Evolutionary conservation across 2,797 vertebrate genomes (phyloP), one percentile per base, ranked within the genome.

Genomic region (Otolemur crassicaudatus): DNA sequence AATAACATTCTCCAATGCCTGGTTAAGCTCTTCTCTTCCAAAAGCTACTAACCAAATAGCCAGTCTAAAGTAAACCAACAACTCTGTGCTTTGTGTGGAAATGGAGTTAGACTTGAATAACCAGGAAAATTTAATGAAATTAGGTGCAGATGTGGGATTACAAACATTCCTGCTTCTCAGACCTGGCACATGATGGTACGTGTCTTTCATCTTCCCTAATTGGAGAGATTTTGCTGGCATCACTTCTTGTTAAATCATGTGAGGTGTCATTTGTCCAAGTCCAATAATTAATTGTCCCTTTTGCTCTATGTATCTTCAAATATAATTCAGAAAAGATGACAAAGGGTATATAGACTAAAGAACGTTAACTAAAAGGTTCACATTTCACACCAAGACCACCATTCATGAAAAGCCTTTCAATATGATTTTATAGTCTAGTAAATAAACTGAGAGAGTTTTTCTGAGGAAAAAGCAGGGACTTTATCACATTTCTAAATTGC

Each of bases 41-140:
- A 96, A 96, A 93, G 29, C 58, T 96, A 95, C 82, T 96, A 97
- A 95, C 79, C 34, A 76, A 94, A 82, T 49, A 97, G 65, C 56
- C 91, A 89, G 40, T 49, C 25, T 90, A 72, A 16, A 95, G 29
- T 87, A 93, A 94, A 90, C 61, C 46, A 93, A 60, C 63, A 97
- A 63, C 58, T 87, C 43, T 72, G 31, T 69, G n/a, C 69, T 97
- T 92, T 87, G 7, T 69, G 73, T 88, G 69, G 80, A 95, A 65
- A 70, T 67, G 67, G 56, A 94, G 56, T 94, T 53, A 82, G 58
- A 82, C 40, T 83, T 79, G 60, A 83, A 82, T 95, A 96, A 85
- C n/a, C 70, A 94, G 40, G 29, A 49, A 43, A 87, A 43, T 93
- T 90, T 86, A 91, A 91, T 76, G 79, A 92, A 97, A 95, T 94